These are phyloP conservation scores for Rhopalosiphum maidis DNA, from an alignment of 1,140 invertebrate genomes.

Conservation along the genomic window DNA sequence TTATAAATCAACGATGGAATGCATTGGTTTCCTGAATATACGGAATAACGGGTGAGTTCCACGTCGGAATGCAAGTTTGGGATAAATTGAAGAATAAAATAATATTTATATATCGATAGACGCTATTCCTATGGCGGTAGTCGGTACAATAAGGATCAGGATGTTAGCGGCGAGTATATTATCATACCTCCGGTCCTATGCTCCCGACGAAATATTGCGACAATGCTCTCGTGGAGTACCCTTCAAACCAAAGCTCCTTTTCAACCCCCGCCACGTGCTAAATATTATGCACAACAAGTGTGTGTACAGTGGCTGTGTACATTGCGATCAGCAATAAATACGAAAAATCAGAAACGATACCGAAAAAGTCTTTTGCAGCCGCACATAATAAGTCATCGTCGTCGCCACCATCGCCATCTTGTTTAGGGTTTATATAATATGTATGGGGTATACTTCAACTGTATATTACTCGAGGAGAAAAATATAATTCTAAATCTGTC, in stretches of 20 bases:
- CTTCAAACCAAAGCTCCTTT: background rate
- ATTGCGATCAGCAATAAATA: too few relatives aligned
- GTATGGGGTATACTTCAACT: too few relatives aligned
- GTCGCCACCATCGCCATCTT: background rate
- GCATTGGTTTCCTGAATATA: background rate
- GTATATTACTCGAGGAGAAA: background rate
- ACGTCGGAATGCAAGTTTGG: background rate
- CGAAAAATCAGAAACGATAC: background rate
- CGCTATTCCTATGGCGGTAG: background rate
- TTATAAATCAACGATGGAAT: constrained; percentile 33
- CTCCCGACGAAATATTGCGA: background rate
- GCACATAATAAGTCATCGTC: background rate
- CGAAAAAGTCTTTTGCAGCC: background rate
- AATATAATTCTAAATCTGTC: constrained; percentile 31
- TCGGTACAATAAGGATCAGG: background rate
- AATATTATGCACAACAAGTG: background rate
- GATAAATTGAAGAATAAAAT: constrained; percentile 2
- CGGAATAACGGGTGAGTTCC: background rate
- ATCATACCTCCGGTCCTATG: too few relatives aligned
- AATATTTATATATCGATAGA: background rate
- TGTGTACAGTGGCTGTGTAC: too few relatives aligned
- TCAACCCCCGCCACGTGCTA: background rate
- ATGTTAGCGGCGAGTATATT: background rate
- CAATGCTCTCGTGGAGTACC: background rate
- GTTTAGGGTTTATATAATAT: background rate